Evolutionary conservation across 2,888 invertebrate species (phyloP).

Genomic region (Andrena dorsata): DNA sequence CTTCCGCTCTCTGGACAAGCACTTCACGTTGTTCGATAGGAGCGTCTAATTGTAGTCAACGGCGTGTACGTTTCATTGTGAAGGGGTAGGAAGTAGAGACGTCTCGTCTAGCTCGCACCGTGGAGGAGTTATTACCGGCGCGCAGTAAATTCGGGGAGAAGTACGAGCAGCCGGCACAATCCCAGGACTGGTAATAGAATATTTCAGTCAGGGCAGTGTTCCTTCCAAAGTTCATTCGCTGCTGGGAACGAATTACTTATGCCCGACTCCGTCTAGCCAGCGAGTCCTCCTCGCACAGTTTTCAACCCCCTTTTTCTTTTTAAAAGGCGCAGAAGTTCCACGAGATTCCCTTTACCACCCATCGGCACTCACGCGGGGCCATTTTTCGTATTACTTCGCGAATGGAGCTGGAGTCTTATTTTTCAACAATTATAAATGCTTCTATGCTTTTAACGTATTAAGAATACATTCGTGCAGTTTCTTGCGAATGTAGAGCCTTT

Average conservation of each 20-base stretch:
- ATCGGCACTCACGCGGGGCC: too few relatives aligned
- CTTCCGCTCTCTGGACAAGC: too few relatives aligned
- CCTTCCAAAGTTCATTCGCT: conserved; percentile 30
- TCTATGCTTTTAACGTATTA: too few relatives aligned
- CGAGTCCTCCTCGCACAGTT: neutral
- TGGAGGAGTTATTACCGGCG: conserved; percentile 40
- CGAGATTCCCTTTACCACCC: too few relatives aligned
- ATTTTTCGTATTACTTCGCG: too few relatives aligned
- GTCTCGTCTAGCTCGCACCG: neutral
- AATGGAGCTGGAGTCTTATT: too few relatives aligned
- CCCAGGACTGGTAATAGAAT: conserved; percentile 41
- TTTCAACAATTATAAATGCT: too few relatives aligned
- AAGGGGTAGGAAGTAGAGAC: conserved; percentile 6
- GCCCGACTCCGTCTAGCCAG: neutral
- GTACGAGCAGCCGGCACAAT: conserved; percentile 18
- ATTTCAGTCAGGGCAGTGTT: conserved; percentile 27
- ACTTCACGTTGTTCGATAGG: neutral
- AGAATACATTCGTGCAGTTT: too few relatives aligned
- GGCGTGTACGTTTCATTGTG: conserved; percentile 4
- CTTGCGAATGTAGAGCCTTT: too few relatives aligned
- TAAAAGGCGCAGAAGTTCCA: too few relatives aligned
- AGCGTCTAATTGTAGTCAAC: conserved; percentile 1
- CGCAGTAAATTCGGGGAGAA: conserved; percentile 43
- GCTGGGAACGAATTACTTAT: conserved; percentile 41
- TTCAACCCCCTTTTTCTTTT: too few relatives aligned